A percentile compares a stretch with the other conserved stretches of the same genome.
phyloP scores from a whole-genome alignment of 2,113 vertebrate genomes.

The Tiliqua scincoides region DNA sequence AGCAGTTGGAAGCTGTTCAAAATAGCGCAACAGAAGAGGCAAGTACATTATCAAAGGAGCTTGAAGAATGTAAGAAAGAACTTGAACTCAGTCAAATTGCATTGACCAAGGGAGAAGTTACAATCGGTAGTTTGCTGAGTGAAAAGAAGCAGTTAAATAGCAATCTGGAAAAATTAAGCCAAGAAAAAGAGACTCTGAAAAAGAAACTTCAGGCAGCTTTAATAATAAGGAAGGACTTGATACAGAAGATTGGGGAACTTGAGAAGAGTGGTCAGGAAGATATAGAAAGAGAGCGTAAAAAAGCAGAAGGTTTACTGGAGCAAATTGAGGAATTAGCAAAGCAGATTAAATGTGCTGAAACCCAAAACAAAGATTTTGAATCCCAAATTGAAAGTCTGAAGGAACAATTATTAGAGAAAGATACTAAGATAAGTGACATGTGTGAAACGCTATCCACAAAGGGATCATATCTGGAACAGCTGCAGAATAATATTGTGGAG shows the following conservation, averaged over 20 bases:
- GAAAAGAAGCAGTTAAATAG: conserved; percentile 72
- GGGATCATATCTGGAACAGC: conserved; percentile 47
- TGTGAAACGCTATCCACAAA: conserved; percentile 61
- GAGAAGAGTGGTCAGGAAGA: conserved; percentile 75
- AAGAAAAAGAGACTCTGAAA: conserved; percentile 83
- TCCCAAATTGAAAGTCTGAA: conserved; percentile 67
- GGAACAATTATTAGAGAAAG: conserved; percentile 74
- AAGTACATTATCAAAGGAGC: conserved; percentile 58
- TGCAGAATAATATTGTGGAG: conserved; percentile 53
- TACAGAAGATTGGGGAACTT: conserved; percentile 80
- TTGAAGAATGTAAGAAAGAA: conserved; percentile 70
- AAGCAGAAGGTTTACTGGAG: conserved; percentile 56
- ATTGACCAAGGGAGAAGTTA: conserved; percentile 61
- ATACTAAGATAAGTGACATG: conserved; percentile 64
- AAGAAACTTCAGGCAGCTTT: conserved; percentile 88
- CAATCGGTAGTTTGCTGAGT: conserved; percentile 64
- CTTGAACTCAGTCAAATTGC: conserved; percentile 54
- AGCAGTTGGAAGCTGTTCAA: conserved; percentile 64
- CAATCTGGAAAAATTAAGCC: conserved; percentile 70
- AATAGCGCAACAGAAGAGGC: conserved; percentile 53
- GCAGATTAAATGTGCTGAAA: conserved; percentile 59
- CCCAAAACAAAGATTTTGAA: conserved; percentile 60
- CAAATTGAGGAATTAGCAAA: conserved; percentile 66
- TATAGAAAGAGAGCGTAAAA: conserved; percentile 58
- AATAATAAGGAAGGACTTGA: conserved; percentile 82